Evolutionary conservation across 2,888 invertebrate species (phyloP), one percentile per base, ranked within the genome.

Genomic region (Helleia helle): DNA sequence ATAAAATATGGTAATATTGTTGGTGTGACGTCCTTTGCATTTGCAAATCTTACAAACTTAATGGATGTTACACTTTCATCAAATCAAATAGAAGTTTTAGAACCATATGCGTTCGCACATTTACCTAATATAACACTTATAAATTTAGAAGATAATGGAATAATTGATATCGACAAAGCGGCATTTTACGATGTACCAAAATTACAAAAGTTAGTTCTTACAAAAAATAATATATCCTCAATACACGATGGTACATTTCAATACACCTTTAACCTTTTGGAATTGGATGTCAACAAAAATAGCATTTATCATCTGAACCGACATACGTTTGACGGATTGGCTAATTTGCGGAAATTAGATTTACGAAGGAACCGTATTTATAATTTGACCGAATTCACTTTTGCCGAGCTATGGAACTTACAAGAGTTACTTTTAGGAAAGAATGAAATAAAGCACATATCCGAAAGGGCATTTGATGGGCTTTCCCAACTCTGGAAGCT

Each of bases 191-290:
- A 92, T 62, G 66, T 94, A 40, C 93, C 93, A 0, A 86, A 87
- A 41, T 73, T 93, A 49, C 89, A 89, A 55, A 89, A 91, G 47
- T 87, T 98, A 26, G 90, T 90, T 49, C 86, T 97, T 39, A 93
- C 94, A 55, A 91, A 91, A 62, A 98, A 98, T 76, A 91, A 93
- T 63, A 88, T 98, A 51, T 91, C 92, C 46, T 87, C 89, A 22
- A 87, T 96, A 48, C 95, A 94, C 55, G 94, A 95, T 48, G 92
- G 92, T 47, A 92, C 97, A 12, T 95, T 93, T 59, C 87, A 87
- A 53, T 88, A 91, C 51, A 83, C 93, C 63, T 87, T 88, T 39
- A 90, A 92, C 56, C 84, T 96, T 39, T 87, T 91, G 39, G 92
- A 92, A 57, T 81, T 97, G 52, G 94, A 96, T 70, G 77, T 97